Evolutionary conservation across 2,888 invertebrate species (phyloP).

Genomic region (Cosmia trapezina): DNA sequence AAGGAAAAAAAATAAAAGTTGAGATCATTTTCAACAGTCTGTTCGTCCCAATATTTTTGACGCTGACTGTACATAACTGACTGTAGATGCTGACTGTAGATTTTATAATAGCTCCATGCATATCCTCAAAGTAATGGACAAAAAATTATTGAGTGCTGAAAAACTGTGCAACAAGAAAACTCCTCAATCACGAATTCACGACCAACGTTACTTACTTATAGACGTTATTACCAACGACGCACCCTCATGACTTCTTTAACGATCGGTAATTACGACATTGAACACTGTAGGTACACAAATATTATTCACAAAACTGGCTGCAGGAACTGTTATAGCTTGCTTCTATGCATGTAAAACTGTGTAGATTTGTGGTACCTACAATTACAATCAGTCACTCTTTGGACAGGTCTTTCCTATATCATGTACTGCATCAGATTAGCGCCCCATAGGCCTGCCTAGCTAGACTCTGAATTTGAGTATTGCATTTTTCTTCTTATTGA

Average conservation of each 20-base stretch:
- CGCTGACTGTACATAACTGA: too few species aligned
- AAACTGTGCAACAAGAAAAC: too few species aligned
- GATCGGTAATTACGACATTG: background rate
- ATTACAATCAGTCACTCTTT: constrained; percentile 1
- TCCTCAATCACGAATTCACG: background rate
- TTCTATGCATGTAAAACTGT: background rate
- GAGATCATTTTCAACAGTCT: too few species aligned
- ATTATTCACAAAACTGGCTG: constrained; percentile 3
- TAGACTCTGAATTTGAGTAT: background rate
- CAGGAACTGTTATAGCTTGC: constrained; percentile 1
- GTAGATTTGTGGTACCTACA: background rate
- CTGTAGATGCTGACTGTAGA: too few species aligned
- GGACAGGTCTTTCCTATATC: background rate
- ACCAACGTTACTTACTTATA: too few species aligned
- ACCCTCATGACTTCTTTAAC: background rate
- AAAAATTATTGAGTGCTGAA: too few species aligned
- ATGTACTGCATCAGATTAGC: background rate
- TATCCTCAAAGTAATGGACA: background rate
- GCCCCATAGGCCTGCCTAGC: background rate
- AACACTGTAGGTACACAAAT: background rate
- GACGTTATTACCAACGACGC: background rate
- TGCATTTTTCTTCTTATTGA: too few species aligned
- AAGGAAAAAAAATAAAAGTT: too few species aligned
- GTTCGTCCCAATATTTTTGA: too few species aligned
- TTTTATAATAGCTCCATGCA: background rate